Evolutionary conservation across 2,797 vertebrate genomes (phyloP).

Genomic region (Glossophaga mutica): DNA sequence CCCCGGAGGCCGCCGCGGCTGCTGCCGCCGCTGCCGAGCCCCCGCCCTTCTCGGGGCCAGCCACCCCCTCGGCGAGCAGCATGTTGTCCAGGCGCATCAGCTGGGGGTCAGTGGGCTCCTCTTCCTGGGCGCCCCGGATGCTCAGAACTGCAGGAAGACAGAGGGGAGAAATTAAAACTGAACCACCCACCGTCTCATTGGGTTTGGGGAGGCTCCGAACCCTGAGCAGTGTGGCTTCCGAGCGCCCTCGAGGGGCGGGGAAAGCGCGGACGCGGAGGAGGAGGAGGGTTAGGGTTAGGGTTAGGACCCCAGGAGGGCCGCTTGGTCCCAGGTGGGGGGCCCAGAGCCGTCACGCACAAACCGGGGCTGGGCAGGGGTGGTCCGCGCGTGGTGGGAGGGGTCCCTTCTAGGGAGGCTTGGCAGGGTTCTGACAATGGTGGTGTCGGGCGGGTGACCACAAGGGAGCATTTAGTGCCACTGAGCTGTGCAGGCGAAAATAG

Average conservation of each 20-base stretch:
- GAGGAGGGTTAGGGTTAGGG: too few species aligned
- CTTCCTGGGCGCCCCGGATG: conserved; percentile 97
- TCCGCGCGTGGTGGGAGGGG: too few species aligned
- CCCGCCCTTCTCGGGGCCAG: conserved; percentile 95
- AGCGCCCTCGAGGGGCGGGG: too few species aligned
- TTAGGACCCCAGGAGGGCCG: too few species aligned
- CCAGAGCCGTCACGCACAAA: too few species aligned
- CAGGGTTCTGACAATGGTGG: too few species aligned
- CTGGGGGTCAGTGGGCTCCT: conserved; percentile 96
- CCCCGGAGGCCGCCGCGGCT: conserved; percentile 90
- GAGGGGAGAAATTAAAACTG: background rate
- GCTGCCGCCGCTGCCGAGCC: conserved; percentile 93
- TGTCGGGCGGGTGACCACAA: accelerated
- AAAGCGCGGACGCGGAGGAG: too few species aligned
- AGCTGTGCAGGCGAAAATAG: background rate
- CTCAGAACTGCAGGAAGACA: conserved; percentile 89
- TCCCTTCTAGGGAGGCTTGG: background rate
- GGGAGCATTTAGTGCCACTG: accelerated
- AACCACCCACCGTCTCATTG: accelerated
- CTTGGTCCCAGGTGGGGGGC: too few species aligned
- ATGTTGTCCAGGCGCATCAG: conserved; percentile 99
- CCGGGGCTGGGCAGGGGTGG: background rate
- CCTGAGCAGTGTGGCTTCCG: too few species aligned
- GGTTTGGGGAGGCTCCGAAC: background rate
- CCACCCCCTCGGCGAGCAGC: conserved; percentile 96